Percentiles rank a stretch among this genome's conserved stretches.
These are phyloP conservation scores for Diachrysia chrysitis DNA, from an alignment of 2,888 invertebrate genomes.

Conservation along the genomic window DNA sequence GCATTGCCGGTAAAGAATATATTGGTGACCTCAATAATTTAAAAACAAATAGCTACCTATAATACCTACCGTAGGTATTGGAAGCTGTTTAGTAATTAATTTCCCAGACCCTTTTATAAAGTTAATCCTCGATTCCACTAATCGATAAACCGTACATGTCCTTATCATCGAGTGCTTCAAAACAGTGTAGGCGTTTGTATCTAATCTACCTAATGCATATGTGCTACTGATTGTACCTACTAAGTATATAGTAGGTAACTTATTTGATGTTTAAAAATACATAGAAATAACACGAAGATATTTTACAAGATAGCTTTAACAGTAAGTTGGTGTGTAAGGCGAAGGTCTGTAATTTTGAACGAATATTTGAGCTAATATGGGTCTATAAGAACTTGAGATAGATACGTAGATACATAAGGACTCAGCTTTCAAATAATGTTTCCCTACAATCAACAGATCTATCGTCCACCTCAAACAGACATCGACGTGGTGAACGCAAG, in stretches of 20 bases:
- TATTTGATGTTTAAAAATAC: no score
- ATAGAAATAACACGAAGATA: no score
- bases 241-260: neutral
- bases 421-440: neutral
- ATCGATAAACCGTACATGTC: neutral
- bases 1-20: neutral
- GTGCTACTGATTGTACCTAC: slow-evolving; percentile 1
- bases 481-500: slow-evolving; percentile 91
- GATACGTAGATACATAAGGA: neutral
- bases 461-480: slow-evolving; percentile 91
- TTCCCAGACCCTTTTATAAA: neutral
- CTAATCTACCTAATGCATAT: slow-evolving; percentile 1
- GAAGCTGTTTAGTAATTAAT: neutral
- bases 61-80: neutral
- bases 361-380: neutral
- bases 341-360: no score
- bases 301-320: no score
- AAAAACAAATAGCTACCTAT: neutral
- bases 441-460: slow-evolving; percentile 76
- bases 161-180: neutral
- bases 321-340: no score
- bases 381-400: neutral
- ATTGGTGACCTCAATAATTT: neutral
- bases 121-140: neutral
- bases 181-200: neutral